A percentile compares a stretch with the other conserved stretches of the same genome.
These are phyloP conservation scores for Eleutherodactylus coqui DNA, from an alignment of 2,797 vertebrate genomes.

Conservation along the genomic window DNA sequence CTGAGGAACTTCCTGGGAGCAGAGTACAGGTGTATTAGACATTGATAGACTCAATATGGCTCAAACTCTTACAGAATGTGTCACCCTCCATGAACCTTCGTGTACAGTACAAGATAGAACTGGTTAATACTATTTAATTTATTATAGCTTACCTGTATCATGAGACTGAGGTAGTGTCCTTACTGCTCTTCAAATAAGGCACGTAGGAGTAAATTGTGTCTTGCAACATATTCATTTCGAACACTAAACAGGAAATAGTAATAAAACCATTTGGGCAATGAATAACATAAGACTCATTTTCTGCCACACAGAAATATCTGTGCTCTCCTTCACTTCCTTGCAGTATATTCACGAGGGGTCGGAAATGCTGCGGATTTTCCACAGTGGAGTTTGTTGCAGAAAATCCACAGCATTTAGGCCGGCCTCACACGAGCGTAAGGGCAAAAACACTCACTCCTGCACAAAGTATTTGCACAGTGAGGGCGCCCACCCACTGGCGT, in stretches of 20 bases:
- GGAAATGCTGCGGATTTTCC: too few relatives aligned
- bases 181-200: background rate
- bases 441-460: too few relatives aligned
- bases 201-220: background rate
- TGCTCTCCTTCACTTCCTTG: too few relatives aligned
- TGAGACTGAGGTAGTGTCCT: background rate
- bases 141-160: background rate
- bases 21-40: background rate
- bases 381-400: too few relatives aligned
- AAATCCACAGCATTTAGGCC: too few relatives aligned
- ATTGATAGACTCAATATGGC: background rate
- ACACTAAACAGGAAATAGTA: background rate
- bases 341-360: too few relatives aligned
- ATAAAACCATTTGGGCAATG: background rate
- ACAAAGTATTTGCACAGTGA: too few relatives aligned
- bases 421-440: too few relatives aligned
- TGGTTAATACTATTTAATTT: background rate
- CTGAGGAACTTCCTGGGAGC: background rate
- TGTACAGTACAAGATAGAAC: background rate
- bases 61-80: background rate
- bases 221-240: background rate
- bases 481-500: too few relatives aligned
- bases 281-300: too few relatives aligned
- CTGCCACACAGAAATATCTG: too few relatives aligned
- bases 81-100: background rate